These are phyloP conservation scores for silkworm (Bombyx mori) DNA, from an alignment of 1,140 invertebrate genomes.

Conservation along the genomic window DNA sequence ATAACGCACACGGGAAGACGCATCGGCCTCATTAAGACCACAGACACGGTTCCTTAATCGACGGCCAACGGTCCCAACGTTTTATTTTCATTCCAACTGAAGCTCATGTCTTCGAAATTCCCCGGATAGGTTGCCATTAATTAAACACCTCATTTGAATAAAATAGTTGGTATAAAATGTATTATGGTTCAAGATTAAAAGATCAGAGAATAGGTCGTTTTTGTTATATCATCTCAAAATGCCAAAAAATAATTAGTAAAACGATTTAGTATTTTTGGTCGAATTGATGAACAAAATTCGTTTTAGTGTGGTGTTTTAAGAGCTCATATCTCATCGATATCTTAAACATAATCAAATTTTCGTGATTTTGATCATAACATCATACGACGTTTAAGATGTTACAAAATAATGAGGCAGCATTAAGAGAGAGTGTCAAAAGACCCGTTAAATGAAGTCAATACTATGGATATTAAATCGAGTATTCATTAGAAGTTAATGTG, in stretches of 20 bases:
- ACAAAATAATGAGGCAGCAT: background rate
- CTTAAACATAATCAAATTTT: too few relatives aligned
- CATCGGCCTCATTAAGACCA: slow-evolving; percentile 51
- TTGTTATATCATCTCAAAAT: too few relatives aligned
- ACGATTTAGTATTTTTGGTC: too few relatives aligned
- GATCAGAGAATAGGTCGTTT: too few relatives aligned
- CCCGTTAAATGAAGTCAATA: background rate
- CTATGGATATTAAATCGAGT: slow-evolving; percentile 4
- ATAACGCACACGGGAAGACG: slow-evolving; percentile 49
- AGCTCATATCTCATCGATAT: too few relatives aligned
- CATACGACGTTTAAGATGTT: too few relatives aligned
- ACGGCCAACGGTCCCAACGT: slow-evolving; percentile 24
- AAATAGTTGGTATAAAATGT: background rate
- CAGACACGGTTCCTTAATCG: slow-evolving; percentile 47
- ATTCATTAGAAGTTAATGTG: slow-evolving; percentile 7
- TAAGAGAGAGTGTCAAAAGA: slow-evolving; percentile 3
- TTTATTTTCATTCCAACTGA: slow-evolving; percentile 7
- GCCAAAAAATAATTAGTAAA: too few relatives aligned
- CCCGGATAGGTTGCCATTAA: background rate
- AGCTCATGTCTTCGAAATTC: slow-evolving; percentile 12
- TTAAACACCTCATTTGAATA: slow-evolving; percentile 1
- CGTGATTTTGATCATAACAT: too few relatives aligned
- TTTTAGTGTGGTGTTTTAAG: too few relatives aligned
- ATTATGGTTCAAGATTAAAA: too few relatives aligned
- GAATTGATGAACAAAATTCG: too few relatives aligned